phyloP scores from a whole-genome alignment of 2,888 invertebrate genomes.

The Allolobophora icterica region DNA sequence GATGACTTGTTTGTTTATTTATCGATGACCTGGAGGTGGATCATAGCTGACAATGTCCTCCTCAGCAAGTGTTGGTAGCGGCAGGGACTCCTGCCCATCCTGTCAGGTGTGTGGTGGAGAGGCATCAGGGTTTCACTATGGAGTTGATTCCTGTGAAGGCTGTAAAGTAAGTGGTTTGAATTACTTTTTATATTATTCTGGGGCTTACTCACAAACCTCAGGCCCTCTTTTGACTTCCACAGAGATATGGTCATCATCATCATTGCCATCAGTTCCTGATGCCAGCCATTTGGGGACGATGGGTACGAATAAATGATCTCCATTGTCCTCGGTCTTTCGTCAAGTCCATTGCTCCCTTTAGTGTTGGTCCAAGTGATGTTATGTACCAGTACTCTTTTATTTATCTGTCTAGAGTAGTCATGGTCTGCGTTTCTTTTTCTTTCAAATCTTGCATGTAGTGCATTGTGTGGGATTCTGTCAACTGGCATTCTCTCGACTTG shows the following conservation, averaged over 20 bases:
- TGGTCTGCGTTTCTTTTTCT: no score
- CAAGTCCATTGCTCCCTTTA: no score
- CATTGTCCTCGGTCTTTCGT: no score
- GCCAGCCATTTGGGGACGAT: background rate
- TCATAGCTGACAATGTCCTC: conserved; percentile 20
- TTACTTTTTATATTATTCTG: background rate
- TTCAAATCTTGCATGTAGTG: no score
- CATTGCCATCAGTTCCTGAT: background rate
- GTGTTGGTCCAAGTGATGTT: no score
- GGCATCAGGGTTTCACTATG: conserved; percentile 64
- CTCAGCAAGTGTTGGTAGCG: background rate
- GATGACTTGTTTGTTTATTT: conserved; percentile 23
- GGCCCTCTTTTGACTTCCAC: background rate
- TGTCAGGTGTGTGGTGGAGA: conserved; percentile 63
- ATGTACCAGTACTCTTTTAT: no score
- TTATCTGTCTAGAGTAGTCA: no score
- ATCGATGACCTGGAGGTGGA: background rate
- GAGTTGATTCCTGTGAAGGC: conserved; percentile 64
- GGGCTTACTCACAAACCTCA: background rate
- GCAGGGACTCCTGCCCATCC: conserved; percentile 43
- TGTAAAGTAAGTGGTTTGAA: conserved; percentile 57
- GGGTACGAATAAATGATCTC: no score
- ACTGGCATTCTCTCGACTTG: no score
- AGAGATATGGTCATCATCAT: background rate
- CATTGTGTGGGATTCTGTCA: no score